A percentile compares a stretch with the other conserved stretches of the same genome.
Conservation (phyloP, 2,113 vertebrate species). For the Telmatochromis bifrenatus region DNA sequence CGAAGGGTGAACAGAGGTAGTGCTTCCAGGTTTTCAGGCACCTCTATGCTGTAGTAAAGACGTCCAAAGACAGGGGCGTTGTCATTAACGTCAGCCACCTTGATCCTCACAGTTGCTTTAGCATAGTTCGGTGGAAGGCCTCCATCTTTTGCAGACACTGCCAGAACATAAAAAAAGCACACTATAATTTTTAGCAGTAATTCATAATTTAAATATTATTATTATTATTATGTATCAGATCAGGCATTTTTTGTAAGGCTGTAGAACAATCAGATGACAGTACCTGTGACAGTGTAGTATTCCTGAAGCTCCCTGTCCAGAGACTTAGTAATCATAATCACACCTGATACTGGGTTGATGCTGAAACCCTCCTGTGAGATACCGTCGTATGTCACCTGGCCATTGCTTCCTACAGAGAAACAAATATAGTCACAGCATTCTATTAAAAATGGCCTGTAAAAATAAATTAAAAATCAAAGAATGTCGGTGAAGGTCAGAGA, state of each 20-base stretch:
- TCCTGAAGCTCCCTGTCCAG: conserved; percentile 84
- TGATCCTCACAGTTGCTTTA: conserved; percentile 76
- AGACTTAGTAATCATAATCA: conserved; percentile 73
- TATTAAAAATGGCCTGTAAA: neutral
- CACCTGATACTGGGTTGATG: conserved; percentile 80
- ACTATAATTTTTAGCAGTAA: neutral
- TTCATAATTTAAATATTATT: neutral
- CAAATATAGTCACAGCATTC: neutral
- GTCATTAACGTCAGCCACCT: conserved; percentile 87
- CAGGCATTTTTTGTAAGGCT: neutral
- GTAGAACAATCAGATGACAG: neutral
- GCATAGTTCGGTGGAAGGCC: conserved; percentile 84
- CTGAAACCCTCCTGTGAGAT: conserved; percentile 77
- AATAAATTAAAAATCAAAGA: neutral
- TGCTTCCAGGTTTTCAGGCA: conserved; percentile 84
- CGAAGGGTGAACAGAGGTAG: conserved; percentile 77
- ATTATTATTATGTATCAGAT: neutral
- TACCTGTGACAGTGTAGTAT: conserved; percentile 82
- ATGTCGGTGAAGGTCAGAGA: neutral
- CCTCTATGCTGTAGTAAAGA: conserved; percentile 78
- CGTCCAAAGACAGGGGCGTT: conserved; percentile 81
- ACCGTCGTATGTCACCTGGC: conserved; percentile 81
- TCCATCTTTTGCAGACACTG: conserved; percentile 88
- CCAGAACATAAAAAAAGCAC: neutral
- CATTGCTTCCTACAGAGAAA: conserved; percentile 75